Percentiles rank a stretch among this genome's conserved stretches.
These are phyloP conservation scores for Scomber japonicus DNA, from an alignment of 2,113 vertebrate genomes.

Conservation along the genomic window DNA sequence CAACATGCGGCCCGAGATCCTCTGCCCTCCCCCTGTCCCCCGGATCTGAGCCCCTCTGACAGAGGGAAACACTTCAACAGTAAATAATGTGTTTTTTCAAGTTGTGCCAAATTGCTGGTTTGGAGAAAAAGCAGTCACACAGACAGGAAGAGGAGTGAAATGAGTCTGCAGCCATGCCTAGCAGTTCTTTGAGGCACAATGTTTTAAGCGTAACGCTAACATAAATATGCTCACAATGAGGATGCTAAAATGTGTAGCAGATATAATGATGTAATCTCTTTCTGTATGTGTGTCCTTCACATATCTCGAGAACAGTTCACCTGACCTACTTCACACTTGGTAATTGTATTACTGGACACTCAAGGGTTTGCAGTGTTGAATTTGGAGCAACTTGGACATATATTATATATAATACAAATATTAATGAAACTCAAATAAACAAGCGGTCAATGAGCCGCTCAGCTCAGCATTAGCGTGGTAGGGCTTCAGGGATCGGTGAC, in stretches of 20 bases:
- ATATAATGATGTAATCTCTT: not conserved
- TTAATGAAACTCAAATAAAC: too few species aligned
- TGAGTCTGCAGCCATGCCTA: conserved; percentile 43
- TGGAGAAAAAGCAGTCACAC: conserved; percentile 54
- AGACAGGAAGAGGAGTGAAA: conserved; percentile 54
- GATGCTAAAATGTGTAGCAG: not conserved
- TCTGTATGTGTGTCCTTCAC: too few species aligned
- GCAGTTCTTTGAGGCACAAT: conserved; percentile 29
- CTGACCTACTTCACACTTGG: too few species aligned
- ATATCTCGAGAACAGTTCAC: too few species aligned
- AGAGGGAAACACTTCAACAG: conserved; percentile 73
- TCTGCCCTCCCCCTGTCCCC: conserved; percentile 32
- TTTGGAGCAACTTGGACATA: too few species aligned
- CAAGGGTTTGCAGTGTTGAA: too few species aligned
- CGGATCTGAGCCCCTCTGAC: conserved; percentile 50
- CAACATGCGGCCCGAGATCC: conserved; percentile 22
- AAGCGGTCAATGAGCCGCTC: too few species aligned
- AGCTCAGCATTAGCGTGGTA: too few species aligned
- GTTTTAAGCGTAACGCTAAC: too few species aligned
- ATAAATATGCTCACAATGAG: not conserved
- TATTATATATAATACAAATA: too few species aligned
- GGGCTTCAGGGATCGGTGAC: too few species aligned
- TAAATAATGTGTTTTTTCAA: conserved; percentile 78
- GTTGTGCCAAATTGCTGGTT: conserved; percentile 69
- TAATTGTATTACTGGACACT: too few species aligned